phyloP scores from a whole-genome alignment of 1,140 invertebrate species.

The Philopotamus ludificatus region DNA sequence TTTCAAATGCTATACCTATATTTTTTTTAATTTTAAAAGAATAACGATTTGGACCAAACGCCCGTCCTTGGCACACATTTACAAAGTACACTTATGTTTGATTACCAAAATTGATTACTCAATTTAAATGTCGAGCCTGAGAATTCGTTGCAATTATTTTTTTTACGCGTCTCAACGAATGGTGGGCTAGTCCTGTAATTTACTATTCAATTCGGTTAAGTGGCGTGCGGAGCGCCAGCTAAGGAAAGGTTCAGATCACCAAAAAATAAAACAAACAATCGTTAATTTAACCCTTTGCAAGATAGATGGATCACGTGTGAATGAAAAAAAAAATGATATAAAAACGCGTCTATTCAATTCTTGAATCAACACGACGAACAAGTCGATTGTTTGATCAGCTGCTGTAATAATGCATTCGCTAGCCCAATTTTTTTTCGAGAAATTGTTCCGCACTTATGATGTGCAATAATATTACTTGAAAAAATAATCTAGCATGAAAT shows the following conservation, averaged over 20 bases:
- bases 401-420: background rate
- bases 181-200: constrained; percentile 30
- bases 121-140: constrained; percentile 9
- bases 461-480: constrained; percentile 16
- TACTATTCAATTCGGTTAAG: constrained; percentile 30
- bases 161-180: too few species aligned
- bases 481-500: constrained; percentile 26
- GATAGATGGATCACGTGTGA: too few species aligned
- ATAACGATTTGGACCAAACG: too few species aligned
- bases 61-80: too few species aligned
- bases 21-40: too few species aligned
- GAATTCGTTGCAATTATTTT: too few species aligned
- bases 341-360: too few species aligned
- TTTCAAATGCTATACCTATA: constrained; percentile 9
- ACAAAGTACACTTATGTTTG: background rate
- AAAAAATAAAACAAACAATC: background rate
- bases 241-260: background rate
- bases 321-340: too few species aligned
- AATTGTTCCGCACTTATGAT: constrained; percentile 11
- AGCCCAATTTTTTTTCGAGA: background rate
- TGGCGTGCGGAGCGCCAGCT: constrained; percentile 13
- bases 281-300: background rate
- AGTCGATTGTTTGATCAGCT: background rate
- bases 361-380: background rate
- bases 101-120: background rate